Base-by-base conservation (phyloP, 2,113 vertebrate species). In the Eurystomus gularis region DNA sequence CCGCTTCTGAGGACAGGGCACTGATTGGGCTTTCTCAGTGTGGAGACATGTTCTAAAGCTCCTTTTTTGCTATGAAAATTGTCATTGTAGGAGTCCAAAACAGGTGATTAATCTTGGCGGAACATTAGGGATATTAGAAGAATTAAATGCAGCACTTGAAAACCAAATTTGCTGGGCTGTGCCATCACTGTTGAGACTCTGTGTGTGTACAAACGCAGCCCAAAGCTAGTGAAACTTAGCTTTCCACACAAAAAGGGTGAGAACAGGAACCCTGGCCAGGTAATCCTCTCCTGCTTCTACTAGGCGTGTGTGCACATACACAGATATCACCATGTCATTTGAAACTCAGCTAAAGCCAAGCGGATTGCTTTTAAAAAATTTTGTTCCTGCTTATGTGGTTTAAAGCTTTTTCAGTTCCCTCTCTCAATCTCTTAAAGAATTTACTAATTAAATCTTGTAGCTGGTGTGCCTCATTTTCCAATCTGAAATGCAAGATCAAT, bases 341-440 rank as follows among this genome's bases (percentile, higher is more conserved):
- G 31, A 54, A 12, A 55, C 18, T 26, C 39, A 39, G 66, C 6
- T 52, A 37, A 42, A 52, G 70, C 54, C 5, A 0, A 54, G 10
- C 15, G 9, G 11, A 7, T 81, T 68, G 33, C 35, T 61, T 87
- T 37, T 57, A 40, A 31, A 71, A 81, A 82, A 58, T 15, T 2
- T 19, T 60, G 6, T 44, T 80, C 31, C 37, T 65, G 82, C 57
- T 95, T 94, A 88, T 8, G 91, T 93, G 70, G 85, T 49, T 96
- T 96, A 94, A 82, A 82, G 87, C 51, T 93, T 93, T 96, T 78
- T 37, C 96, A 49, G 78, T 94, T 94, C 97, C 62, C 68, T 94
- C 66, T 81, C 93, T 96, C 87, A 75, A 82, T 25, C 86, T 97
- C 35, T 48, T 93, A 55, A 97, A 52, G 13, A 93, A 93, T 54